These are phyloP conservation scores for Desmodus rotundus DNA, from an alignment of 2,113 vertebrate species.

Conservation along the genomic window DNA sequence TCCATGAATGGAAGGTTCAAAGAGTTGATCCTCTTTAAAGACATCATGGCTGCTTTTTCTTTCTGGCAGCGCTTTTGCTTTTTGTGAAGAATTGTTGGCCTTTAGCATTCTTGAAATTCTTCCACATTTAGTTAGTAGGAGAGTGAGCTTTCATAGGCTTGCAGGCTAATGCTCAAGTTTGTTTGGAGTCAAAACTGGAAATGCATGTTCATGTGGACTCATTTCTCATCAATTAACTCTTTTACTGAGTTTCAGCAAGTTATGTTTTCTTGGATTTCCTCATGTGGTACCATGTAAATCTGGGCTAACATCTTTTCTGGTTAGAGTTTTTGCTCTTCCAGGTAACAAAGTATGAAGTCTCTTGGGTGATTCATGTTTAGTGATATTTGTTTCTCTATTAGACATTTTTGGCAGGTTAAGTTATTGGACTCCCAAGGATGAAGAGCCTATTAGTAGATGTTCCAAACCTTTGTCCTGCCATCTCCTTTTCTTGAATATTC, in stretches of 20 bases:
- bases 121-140: conserved; percentile 1
- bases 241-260: conserved; percentile 11
- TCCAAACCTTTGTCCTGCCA: neutral
- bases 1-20: neutral
- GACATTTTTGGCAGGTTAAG: neutral
- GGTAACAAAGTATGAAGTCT: conserved; percentile 24
- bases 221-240: conserved; percentile 10
- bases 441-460: neutral
- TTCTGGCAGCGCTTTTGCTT: neutral
- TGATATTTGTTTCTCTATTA: conserved; percentile 24
- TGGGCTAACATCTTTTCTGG: conserved; percentile 6
- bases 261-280: conserved; percentile 37
- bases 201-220: neutral
- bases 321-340: conserved; percentile 23
- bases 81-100: neutral
- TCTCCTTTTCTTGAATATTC: neutral
- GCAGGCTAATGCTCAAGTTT: conserved; percentile 36
- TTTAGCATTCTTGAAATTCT: conserved; percentile 31
- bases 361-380: neutral
- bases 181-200: conserved; percentile 33
- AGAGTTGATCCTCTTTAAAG: neutral
- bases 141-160: conserved; percentile 27
- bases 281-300: neutral
- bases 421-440: neutral
- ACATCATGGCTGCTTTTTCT: neutral